These are phyloP conservation scores for Scomber scombrus DNA, from an alignment of 2,113 vertebrate species.

Conservation along the genomic window DNA sequence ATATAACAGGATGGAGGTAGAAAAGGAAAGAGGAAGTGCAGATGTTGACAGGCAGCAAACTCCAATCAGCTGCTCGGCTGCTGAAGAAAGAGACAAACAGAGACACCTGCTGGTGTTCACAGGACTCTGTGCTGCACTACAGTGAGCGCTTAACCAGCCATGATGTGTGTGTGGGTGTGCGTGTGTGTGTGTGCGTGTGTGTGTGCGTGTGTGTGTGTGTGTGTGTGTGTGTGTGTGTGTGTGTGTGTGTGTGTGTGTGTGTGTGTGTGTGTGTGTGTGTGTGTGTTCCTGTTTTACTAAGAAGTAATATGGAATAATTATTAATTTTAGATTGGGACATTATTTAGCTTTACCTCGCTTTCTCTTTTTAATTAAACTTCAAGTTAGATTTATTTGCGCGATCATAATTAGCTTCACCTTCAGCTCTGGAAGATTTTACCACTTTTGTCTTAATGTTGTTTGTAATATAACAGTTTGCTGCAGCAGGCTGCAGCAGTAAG, in stretches of 20 bases:
- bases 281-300: too few species aligned
- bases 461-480: too few species aligned
- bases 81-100: slow-evolving; percentile 41
- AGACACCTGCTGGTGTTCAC: slow-evolving; percentile 73
- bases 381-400: too few species aligned
- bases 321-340: too few species aligned
- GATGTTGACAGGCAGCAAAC: slow-evolving; percentile 10
- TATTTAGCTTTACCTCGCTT: too few species aligned
- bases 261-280: background rate
- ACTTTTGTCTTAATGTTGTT: too few species aligned
- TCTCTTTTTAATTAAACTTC: too few species aligned
- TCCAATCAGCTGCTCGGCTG: slow-evolving; percentile 8
- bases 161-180: background rate
- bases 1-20: background rate
- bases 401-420: background rate
- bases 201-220: background rate
- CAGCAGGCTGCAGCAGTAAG: too few species aligned
- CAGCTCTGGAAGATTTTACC: too few species aligned
- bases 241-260: background rate
- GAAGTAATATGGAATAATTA: too few species aligned
- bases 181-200: slow-evolving; percentile 7
- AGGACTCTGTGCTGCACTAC: slow-evolving; percentile 26
- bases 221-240: background rate
- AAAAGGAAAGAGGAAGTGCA: slow-evolving; percentile 4
- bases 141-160: slow-evolving; percentile 41